phyloP scores from a whole-genome alignment of 53 echinoderm and acorn worm genomes.

The Holothuria leucospilota region DNA sequence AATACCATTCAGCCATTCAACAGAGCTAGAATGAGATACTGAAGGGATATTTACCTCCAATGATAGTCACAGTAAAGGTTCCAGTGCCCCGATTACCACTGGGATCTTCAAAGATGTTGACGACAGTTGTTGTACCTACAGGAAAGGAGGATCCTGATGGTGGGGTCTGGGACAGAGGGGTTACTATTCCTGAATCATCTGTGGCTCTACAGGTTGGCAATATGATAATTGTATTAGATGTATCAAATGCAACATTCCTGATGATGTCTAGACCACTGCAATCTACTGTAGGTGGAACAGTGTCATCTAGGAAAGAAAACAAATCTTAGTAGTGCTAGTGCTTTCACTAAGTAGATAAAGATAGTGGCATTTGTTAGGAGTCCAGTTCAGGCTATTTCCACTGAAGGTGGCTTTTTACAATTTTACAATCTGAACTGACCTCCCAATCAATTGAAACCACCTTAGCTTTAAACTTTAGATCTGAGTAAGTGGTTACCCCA shows the following conservation, averaged over 20 bases:
- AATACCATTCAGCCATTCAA: too few relatives aligned
- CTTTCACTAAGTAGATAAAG: too few relatives aligned
- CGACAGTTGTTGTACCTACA: not conserved
- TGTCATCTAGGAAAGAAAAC: not conserved
- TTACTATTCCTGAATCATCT: conserved; percentile 46
- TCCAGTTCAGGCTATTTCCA: too few relatives aligned
- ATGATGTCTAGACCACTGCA: conserved; percentile 47
- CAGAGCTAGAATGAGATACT: too few relatives aligned
- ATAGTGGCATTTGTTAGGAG: too few relatives aligned
- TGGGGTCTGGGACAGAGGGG: not conserved
- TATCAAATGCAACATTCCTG: not conserved
- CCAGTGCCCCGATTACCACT: conserved; percentile 26
- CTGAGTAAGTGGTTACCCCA: too few relatives aligned
- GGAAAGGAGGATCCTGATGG: conserved; percentile 12
- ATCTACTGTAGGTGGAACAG: conserved; percentile 22
- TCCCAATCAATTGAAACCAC: too few relatives aligned
- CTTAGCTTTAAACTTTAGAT: too few relatives aligned
- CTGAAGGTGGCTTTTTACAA: too few relatives aligned
- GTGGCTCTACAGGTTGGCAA: conserved; percentile 37
- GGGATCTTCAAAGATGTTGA: conserved; percentile 20
- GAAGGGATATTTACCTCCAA: not conserved
- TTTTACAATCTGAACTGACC: too few relatives aligned
- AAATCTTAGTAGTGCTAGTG: too few relatives aligned
- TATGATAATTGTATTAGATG: not conserved
- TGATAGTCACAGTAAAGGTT: conserved; percentile 23